Evolutionary conservation across 2,888 invertebrate genomes (phyloP), one percentile per base, ranked within the genome.

Genomic region (Orthosia incerta): DNA sequence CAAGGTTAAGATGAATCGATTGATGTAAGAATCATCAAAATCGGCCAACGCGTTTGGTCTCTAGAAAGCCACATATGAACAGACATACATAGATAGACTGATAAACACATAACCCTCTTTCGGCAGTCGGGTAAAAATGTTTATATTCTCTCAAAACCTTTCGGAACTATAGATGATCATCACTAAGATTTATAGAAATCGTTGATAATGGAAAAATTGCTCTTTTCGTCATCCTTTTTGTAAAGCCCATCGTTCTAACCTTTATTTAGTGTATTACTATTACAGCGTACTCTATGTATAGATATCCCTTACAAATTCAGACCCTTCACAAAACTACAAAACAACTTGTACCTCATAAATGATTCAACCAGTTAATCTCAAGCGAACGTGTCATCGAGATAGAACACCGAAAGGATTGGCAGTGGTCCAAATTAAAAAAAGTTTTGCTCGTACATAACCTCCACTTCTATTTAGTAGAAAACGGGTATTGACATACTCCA

Each of bases 391-490:
- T 66, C 76, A 76, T 81, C 57, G 76, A 77, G 71, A 74, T 71
- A 76, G 68, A 75, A 61, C 61, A 71, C 68, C 53, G 31, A 78
- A 80, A 81, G 46, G 74, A 75, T 78, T 86, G 86, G 86, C 86
- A 72, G 20, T n/a, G 66, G 31, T 71, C 86, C 86, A 86, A 86
- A 87, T 86, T 87, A 86, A 86, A 87, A 87, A 86, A 86, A 86
- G 87, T 86, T 83, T 74, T 46, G 46, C 45, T 63, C 46, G 48
- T 53, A 74, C 60, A 64, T 31, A 74, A 59, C 74, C 74, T 65
- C 23, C 69, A 67, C 31, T 59, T 68, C 51, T 79, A 69, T 76
- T 74, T 61, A 56, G 67, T 71, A 51, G 48, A 15, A 16, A 65
- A 69, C 84, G 82, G 85, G 77, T 82, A 84, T 71, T 83, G 65